Evolutionary conservation across 2,797 vertebrate species (phyloP).

Genomic region (Notoglanidium macrostoma): DNA sequence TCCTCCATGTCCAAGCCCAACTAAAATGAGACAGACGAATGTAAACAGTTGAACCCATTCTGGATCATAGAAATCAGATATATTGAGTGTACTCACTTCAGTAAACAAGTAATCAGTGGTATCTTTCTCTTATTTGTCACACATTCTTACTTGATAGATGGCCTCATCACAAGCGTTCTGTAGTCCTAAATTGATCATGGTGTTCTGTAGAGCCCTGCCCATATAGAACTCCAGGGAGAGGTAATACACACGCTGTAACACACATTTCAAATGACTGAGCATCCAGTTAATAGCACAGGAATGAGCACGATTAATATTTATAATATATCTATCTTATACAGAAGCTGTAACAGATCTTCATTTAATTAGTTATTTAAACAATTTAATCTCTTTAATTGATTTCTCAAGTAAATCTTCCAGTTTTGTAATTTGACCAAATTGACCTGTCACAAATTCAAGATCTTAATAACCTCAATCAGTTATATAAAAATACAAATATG

Average conservation of each 20-base stretch:
- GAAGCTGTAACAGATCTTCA: not conserved
- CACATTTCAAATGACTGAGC: slow-evolving; percentile 4
- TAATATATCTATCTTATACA: not conserved
- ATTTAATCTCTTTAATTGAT: not conserved
- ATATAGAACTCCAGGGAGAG: slow-evolving; percentile 98
- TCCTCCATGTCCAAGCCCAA: slow-evolving; percentile 97
- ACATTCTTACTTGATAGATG: slow-evolving; percentile 87
- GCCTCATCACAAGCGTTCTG: slow-evolving; percentile 96
- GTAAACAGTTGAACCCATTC: not conserved
- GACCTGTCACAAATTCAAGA: not conserved
- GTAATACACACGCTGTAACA: slow-evolving; percentile 90
- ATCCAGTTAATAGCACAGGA: not conserved
- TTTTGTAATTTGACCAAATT: not conserved
- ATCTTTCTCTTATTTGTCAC: not conserved
- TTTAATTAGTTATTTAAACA: not conserved
- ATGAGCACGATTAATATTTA: not conserved
- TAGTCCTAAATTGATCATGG: slow-evolving; percentile 96
- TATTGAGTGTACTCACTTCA: not conserved
- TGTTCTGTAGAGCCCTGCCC: slow-evolving; percentile 93
- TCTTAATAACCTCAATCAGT: not conserved
- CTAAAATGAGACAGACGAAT: slow-evolving; percentile 63
- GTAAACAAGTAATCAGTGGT: slow-evolving; percentile 5
- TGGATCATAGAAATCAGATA: not conserved
- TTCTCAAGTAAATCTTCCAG: not conserved
- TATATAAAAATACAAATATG: not conserved